Percentiles rank a stretch among this genome's conserved stretches.
phyloP scores from a whole-genome alignment of 1,140 invertebrate genomes.

The Heliothis virescens region DNA sequence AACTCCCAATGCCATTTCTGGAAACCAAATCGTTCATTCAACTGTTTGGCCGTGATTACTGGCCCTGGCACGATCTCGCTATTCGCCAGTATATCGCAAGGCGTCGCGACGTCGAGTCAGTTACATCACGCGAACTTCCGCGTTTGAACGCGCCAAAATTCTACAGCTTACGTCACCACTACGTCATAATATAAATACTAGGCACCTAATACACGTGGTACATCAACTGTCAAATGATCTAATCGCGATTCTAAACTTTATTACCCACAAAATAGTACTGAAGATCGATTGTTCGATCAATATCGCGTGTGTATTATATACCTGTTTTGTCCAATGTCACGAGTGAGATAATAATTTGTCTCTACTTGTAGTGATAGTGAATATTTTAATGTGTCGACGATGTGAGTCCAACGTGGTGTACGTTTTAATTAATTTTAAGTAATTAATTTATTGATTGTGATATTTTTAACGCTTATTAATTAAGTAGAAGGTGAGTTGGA shows the following conservation, averaged over 20 bases:
- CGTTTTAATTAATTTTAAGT: constrained; percentile 17
- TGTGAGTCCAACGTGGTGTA: constrained; percentile 6
- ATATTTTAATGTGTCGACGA: constrained; percentile 1
- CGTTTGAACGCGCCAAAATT: constrained; percentile 28
- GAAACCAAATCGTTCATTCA: constrained; percentile 30
- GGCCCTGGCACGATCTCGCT: neutral
- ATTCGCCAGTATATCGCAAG: constrained; percentile 20
- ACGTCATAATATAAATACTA: constrained; percentile 7
- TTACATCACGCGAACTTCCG: constrained; percentile 29
- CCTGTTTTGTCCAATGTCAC: constrained; percentile 36
- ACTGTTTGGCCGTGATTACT: constrained; percentile 4
- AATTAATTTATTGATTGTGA: constrained; percentile 26
- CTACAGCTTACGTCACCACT: neutral
- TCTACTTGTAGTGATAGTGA: neutral
- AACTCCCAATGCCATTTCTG: constrained; percentile 7
- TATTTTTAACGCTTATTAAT: constrained; percentile 16
- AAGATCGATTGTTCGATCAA: neutral
- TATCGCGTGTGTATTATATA: neutral
- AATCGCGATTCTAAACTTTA: neutral
- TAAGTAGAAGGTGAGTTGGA: constrained; percentile 12
- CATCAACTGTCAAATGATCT: neutral
- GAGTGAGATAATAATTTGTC: neutral
- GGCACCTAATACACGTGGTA: constrained; percentile 4
- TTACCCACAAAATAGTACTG: neutral
- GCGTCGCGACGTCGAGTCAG: constrained; percentile 7